Percentiles rank a stretch among this genome's conserved stretches.
Evolutionary conservation across 2,888 invertebrate species (phyloP).

Genomic region (Amphipyra tragopoginis): DNA sequence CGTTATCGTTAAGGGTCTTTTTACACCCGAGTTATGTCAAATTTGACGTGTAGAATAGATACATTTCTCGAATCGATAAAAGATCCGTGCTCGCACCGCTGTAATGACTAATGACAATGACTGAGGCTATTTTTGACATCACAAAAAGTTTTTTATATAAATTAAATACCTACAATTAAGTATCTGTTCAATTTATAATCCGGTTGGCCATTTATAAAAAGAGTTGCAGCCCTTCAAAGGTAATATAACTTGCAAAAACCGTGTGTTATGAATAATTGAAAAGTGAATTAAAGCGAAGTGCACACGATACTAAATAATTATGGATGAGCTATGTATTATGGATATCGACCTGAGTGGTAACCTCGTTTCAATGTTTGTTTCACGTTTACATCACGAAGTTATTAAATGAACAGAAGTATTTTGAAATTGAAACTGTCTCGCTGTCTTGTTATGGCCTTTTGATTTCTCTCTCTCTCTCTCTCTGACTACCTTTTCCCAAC

Average conservation of each 20-base stretch:
- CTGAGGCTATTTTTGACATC: background rate
- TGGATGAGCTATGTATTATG: slow-evolving; percentile 51
- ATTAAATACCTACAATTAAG: slow-evolving; percentile 13
- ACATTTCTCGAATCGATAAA: too few species aligned
- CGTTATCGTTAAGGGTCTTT: too few species aligned
- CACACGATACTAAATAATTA: slow-evolving; percentile 47
- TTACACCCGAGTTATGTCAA: too few species aligned
- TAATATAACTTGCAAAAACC: slow-evolving; percentile 36
- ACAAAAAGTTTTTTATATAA: slow-evolving; percentile 29
- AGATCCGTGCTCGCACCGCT: too few species aligned
- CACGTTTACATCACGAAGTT: slow-evolving; percentile 21
- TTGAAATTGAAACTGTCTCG: slow-evolving; percentile 11
- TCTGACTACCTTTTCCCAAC: too few species aligned
- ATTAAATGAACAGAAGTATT: slow-evolving; percentile 14
- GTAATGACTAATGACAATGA: slow-evolving; percentile 1
- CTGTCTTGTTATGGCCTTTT: background rate
- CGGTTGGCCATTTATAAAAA: slow-evolving; percentile 22
- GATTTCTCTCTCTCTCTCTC: too few species aligned
- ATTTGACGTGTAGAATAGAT: too few species aligned
- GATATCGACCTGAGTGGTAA: slow-evolving; percentile 28
- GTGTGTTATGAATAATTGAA: slow-evolving; percentile 49
- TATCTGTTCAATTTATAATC: slow-evolving; percentile 18
- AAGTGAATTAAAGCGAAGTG: slow-evolving; percentile 36
- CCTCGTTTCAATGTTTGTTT: slow-evolving; percentile 32
- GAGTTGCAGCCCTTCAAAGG: slow-evolving; percentile 15